Base-by-base conservation (phyloP, 1,140 invertebrate species). In the Papilio polyxenes region DNA sequence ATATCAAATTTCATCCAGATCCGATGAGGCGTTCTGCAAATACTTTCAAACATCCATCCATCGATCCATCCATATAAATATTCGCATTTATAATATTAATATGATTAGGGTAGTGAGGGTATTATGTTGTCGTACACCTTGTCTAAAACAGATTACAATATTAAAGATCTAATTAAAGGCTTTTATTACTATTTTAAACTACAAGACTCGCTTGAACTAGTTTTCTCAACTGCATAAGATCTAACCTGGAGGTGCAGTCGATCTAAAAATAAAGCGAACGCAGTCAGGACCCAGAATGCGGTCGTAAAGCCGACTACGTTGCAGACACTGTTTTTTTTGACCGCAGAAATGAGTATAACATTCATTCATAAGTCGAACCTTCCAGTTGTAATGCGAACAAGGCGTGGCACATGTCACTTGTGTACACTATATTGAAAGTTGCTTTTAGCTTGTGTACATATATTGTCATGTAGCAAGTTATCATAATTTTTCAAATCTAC, bases 321-420 rank as follows among this genome's bases (percentile, higher is more conserved):
- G 65, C 49, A 62, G 53, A 79, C 76, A 62, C 40, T 11, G 40
- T 23, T 15, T 80, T 79, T 80, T 80, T 59, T 44, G 37, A 80
- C 78, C 56, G 59, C 78, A 80, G 56, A 80, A 65, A 80, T 80
- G 59, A 65, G 40, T 80, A 40, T 65, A 80, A 69, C 78, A 80
- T 65, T 69, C 78, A 80, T 80, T 80, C 78, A 80, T 80, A 80
- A 80, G 78, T 80, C 10, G 59, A 48, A 20, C 51, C 53, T 78
- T 37, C 59, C 49, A 80, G 78, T 62, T 69, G 49, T 17, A 65
- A 80, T 65, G 59, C 48, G 59, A 48, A 80, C 78, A 65, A 80
- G 78, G 78, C 56, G 78, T 80, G 78, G 31, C 31, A 37, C 65
- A 37, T 40, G 31, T 15, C 13, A 72, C 65, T 72, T 72, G 31